Evolutionary conservation across 2,888 invertebrate genomes (phyloP).

Genomic region (Tenthredo notha): DNA sequence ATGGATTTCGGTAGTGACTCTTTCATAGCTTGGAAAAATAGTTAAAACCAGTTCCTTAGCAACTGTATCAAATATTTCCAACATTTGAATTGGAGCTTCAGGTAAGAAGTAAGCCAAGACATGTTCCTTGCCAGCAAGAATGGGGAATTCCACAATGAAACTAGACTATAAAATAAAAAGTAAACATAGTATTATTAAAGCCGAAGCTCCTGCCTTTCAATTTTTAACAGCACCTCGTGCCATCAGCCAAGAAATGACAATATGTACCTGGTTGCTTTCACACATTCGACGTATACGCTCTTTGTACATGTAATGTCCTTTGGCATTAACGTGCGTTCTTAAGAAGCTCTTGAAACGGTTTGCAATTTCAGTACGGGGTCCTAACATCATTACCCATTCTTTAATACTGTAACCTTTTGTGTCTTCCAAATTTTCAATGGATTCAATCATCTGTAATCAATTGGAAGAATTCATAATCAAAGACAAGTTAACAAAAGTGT

Average conservation of each 20-base stretch:
- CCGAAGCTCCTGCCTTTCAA: conserved; percentile 37
- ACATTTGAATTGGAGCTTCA: conserved; percentile 97
- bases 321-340: conserved; percentile 92
- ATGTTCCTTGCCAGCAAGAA: conserved; percentile 93
- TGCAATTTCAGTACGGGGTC: conserved; percentile 96
- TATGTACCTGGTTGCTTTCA: conserved; percentile 87
- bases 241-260: background rate
- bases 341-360: conserved; percentile 96
- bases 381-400: conserved; percentile 98
- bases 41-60: conserved; percentile 95
- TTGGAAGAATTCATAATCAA: conserved; percentile 35
- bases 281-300: conserved; percentile 97
- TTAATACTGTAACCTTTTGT: conserved; percentile 96
- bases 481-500: background rate
- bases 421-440: conserved; percentile 98
- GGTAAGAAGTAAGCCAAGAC: conserved; percentile 98
- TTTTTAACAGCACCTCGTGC: conserved; percentile 38
- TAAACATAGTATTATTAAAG: background rate
- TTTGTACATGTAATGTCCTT: conserved; percentile 93
- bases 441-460: conserved; percentile 87
- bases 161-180: conserved; percentile 81
- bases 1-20: conserved; percentile 96
- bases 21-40: conserved; percentile 97
- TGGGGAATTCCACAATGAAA: conserved; percentile 95
- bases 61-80: conserved; percentile 97